Percentiles rank a stretch among this genome's conserved stretches.
Conservation (phyloP, 2,797 vertebrate genomes). For the Rhadinocentrus ornatus region DNA sequence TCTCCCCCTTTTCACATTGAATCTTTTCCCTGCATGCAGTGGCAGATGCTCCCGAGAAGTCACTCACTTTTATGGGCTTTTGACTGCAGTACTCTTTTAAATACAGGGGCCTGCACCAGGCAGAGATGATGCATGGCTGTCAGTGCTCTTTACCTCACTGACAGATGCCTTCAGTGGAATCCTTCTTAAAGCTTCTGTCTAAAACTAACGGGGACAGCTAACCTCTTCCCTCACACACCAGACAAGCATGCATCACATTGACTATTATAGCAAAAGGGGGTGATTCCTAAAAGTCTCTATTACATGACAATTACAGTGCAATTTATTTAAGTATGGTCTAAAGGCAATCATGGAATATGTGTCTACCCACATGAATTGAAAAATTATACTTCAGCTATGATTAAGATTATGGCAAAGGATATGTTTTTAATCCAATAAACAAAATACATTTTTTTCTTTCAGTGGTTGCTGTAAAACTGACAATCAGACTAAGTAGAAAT, state of each 20-base stretch:
- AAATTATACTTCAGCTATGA: neutral
- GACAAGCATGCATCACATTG: slow-evolving; percentile 70
- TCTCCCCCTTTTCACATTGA: slow-evolving; percentile 94
- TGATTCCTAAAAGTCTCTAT: slow-evolving; percentile 59
- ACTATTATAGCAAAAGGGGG: slow-evolving; percentile 61
- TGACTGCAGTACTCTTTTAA: slow-evolving; percentile 83
- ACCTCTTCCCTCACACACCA: slow-evolving; percentile 72
- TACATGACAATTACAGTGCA: slow-evolving; percentile 59
- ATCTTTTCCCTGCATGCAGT: slow-evolving; percentile 85
- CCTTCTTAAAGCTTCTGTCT: slow-evolving; percentile 66
- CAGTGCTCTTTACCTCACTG: slow-evolving; percentile 73
- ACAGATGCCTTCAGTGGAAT: slow-evolving; percentile 73
- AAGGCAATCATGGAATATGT: slow-evolving; percentile 58
- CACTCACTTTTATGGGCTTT: slow-evolving; percentile 87
- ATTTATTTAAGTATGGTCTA: slow-evolving; percentile 66
- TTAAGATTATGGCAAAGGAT: neutral
- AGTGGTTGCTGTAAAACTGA: neutral
- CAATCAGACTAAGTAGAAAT: slow-evolving; percentile 8
- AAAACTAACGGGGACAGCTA: slow-evolving; percentile 78
- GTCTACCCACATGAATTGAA: slow-evolving; percentile 13
- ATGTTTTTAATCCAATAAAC: neutral
- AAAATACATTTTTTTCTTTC: slow-evolving; percentile 7
- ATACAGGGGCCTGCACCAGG: slow-evolving; percentile 78
- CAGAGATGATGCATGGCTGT: slow-evolving; percentile 81
- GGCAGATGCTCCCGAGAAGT: slow-evolving; percentile 87